phyloP scores from a whole-genome alignment of 2,888 invertebrate species.

The Oithona nana region DNA sequence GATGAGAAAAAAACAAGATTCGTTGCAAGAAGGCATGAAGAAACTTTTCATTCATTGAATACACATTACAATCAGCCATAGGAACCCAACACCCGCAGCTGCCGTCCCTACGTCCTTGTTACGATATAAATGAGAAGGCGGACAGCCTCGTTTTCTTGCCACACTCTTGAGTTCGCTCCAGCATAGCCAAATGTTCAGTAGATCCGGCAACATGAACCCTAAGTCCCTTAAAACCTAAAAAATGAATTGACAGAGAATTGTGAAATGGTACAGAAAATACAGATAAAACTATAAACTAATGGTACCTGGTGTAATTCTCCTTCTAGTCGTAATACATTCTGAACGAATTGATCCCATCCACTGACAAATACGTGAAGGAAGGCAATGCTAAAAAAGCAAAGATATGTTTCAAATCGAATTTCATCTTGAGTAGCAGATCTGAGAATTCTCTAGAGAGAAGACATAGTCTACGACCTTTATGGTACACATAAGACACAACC shows the following conservation, averaged over 20 bases:
- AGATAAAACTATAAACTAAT: conserved; percentile 25
- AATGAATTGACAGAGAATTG: not conserved
- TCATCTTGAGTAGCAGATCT: too few species aligned
- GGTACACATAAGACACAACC: too few species aligned
- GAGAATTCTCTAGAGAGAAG: too few species aligned
- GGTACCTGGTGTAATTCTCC: conserved; percentile 40
- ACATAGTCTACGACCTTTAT: too few species aligned
- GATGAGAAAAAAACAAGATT: too few species aligned
- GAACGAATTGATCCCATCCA: conserved; percentile 43
- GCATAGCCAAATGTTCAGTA: conserved; percentile 41
- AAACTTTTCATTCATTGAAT: too few species aligned
- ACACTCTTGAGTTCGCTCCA: conserved; percentile 25
- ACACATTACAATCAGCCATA: conserved; percentile 2
- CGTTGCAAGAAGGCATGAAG: too few species aligned
- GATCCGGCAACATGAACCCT: conserved; percentile 45
- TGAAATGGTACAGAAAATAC: not conserved
- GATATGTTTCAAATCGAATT: too few species aligned
- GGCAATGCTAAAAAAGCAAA: conserved; percentile 29
- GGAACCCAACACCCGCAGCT: conserved; percentile 20
- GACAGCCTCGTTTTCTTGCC: conserved; percentile 23
- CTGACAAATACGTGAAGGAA: conserved; percentile 41
- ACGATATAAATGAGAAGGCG: conserved; percentile 25
- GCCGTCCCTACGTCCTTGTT: conserved; percentile 27
- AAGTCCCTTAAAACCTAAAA: conserved; percentile 39
- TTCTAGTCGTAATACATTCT: conserved; percentile 42